phyloP scores from a whole-genome alignment of 2,888 invertebrate species.

The Lymantria monacha region DNA sequence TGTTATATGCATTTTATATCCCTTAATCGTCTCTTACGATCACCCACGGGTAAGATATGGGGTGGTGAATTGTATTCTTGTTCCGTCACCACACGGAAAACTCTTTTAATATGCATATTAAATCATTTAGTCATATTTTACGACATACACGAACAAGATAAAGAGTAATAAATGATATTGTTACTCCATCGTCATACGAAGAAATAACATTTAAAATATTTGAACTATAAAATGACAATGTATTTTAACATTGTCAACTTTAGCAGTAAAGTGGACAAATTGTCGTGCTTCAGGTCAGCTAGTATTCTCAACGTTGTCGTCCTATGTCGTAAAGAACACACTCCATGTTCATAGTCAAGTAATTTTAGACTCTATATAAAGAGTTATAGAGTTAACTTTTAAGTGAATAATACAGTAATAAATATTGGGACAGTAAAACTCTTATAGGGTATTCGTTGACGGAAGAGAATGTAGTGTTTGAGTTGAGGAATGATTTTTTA shows the following conservation, averaged over 20 bases:
- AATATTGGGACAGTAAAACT: not conserved
- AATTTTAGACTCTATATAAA: not conserved
- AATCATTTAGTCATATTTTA: too few relatives aligned
- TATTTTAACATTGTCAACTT: not conserved
- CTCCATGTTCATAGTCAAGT: not conserved
- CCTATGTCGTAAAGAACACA: constrained; percentile 9
- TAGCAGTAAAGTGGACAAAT: not conserved
- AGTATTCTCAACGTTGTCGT: constrained; percentile 10
- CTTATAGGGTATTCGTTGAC: not conserved
- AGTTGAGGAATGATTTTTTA: not conserved
- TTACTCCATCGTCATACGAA: too few relatives aligned
- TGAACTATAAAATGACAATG: not conserved
- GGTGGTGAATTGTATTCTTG: too few relatives aligned
- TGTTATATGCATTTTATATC: too few relatives aligned
- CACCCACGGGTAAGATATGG: too few relatives aligned
- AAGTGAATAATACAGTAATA: not conserved
- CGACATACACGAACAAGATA: too few relatives aligned
- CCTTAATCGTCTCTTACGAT: too few relatives aligned
- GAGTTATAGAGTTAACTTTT: not conserved
- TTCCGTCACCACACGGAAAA: too few relatives aligned
- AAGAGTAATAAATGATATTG: too few relatives aligned
- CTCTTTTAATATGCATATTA: too few relatives aligned
- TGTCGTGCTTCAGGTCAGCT: not conserved
- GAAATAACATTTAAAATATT: too few relatives aligned
- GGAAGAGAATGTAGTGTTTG: not conserved